Percentiles rank a stretch among this genome's conserved stretches.
Evolutionary conservation across 2,113 vertebrate species (phyloP).

Genomic region (Rousettus leschenaultii): DNA sequence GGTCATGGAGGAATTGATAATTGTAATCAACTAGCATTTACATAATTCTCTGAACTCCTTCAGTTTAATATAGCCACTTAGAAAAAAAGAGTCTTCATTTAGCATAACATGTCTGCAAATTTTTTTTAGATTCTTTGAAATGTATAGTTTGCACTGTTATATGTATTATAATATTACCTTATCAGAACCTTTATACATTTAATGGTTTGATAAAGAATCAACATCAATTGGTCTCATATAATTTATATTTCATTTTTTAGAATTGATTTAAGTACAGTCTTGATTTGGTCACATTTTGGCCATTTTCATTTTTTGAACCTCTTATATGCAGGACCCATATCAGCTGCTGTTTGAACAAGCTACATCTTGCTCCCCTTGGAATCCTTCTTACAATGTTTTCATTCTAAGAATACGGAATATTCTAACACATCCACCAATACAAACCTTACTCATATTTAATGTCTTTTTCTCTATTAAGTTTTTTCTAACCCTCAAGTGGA

Average conservation of each 20-base stretch:
- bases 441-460: not conserved
- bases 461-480: not conserved
- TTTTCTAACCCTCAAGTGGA: not conserved
- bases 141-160: not conserved
- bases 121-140: not conserved
- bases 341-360: not conserved
- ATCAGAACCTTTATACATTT: not conserved
- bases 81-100: not conserved
- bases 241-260: not conserved
- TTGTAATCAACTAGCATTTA: not conserved
- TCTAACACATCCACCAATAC: not conserved
- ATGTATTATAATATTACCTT: not conserved
- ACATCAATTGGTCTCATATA: not conserved
- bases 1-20: not conserved
- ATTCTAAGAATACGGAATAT: not conserved
- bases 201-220: not conserved
- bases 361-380: not conserved
- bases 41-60: not conserved
- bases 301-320: not conserved
- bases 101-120: rapidly evolving
- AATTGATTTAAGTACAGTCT: not conserved
- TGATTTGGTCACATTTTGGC: not conserved
- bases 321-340: not conserved
- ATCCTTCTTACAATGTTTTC: not conserved
- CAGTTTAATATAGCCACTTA: not conserved